phyloP scores from a whole-genome alignment of 2,888 invertebrate species.

The Drosophila lutescens region DNA sequence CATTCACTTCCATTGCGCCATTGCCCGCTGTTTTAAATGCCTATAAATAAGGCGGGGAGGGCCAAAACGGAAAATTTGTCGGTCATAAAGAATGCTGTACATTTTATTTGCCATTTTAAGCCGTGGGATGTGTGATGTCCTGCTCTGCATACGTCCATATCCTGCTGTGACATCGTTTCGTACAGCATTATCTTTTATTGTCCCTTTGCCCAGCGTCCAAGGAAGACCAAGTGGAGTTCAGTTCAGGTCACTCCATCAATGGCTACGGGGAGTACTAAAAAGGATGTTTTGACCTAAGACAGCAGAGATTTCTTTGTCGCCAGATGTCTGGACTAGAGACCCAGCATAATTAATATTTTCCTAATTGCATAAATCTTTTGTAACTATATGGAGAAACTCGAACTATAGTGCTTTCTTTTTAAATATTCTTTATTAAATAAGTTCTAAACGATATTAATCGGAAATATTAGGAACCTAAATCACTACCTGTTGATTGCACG shows the following conservation, averaged over 20 bases:
- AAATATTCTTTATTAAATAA: too few species aligned
- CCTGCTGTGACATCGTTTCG: slow-evolving; percentile 43
- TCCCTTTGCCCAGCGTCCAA: background rate
- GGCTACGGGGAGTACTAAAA: background rate
- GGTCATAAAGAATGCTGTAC: slow-evolving; percentile 35
- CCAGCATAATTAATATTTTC: too few species aligned
- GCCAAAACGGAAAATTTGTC: slow-evolving; percentile 29
- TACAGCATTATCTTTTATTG: slow-evolving; percentile 13
- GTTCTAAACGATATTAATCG: too few species aligned
- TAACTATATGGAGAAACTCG: too few species aligned
- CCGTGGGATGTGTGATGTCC: slow-evolving; percentile 24
- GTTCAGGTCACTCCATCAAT: background rate
- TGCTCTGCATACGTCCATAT: slow-evolving; percentile 19
- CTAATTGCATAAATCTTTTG: too few species aligned
- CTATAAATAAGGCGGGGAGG: slow-evolving; percentile 64
- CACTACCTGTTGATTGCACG: background rate
- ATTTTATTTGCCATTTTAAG: slow-evolving; percentile 37
- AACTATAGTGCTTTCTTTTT: too few species aligned
- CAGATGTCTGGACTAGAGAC: background rate
- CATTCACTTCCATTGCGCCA: slow-evolving; percentile 64
- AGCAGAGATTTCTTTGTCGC: background rate
- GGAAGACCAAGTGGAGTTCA: slow-evolving; percentile 20
- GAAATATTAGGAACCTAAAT: background rate
- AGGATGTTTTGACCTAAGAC: background rate
- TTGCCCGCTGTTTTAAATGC: slow-evolving; percentile 73